phyloP scores from a whole-genome alignment of 2,113 vertebrate species.

The Arenaria interpres region DNA sequence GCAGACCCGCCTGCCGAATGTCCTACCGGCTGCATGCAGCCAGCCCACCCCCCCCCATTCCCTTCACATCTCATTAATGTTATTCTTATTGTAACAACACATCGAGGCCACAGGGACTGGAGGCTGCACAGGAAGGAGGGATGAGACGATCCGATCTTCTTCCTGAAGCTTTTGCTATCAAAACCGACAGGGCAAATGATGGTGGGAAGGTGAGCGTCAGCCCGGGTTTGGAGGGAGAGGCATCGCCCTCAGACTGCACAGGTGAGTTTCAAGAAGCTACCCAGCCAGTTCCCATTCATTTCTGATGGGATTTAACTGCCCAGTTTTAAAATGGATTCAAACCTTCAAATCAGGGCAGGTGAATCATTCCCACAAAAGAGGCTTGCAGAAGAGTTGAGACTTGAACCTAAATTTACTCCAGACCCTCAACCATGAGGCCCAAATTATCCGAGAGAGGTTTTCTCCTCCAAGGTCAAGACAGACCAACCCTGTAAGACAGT shows the following conservation, averaged over 20 bases:
- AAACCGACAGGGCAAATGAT: neutral
- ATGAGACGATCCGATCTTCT: neutral
- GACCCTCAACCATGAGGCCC: neutral
- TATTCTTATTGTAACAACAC: neutral
- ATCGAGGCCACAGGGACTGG: neutral
- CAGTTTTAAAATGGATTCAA: neutral
- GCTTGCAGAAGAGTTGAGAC: neutral
- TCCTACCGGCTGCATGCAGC: neutral
- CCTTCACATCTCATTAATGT: neutral
- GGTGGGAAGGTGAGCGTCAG: neutral
- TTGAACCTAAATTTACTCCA: neutral
- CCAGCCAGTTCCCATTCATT: neutral
- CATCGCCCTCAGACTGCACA: neutral
- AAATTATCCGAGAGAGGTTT: neutral
- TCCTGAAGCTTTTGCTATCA: neutral
- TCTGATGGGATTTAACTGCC: neutral
- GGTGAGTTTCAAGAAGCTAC: neutral
- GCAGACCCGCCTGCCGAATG: neutral
- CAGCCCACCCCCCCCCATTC: neutral
- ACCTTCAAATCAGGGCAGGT: neutral
- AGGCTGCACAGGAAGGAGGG: accelerated
- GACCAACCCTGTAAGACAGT: neutral
- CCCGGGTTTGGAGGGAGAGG: neutral
- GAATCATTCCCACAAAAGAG: neutral
- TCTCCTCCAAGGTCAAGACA: neutral